Base-by-base conservation (phyloP, 2,888 invertebrate genomes). In the Chesias legatella region DNA sequence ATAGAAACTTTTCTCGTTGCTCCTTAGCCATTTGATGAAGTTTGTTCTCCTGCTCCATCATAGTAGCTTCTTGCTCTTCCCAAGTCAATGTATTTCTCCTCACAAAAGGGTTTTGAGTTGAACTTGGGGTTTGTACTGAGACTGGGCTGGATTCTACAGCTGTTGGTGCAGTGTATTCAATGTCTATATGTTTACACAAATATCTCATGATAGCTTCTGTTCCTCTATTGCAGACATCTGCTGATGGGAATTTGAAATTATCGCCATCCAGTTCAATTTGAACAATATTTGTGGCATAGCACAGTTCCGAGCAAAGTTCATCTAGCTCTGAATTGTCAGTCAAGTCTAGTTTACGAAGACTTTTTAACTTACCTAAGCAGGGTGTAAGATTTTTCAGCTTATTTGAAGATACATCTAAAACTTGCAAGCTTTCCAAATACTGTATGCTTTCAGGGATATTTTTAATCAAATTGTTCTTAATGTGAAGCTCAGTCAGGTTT, bases 401-500 rank as follows among this genome's bases (percentile, higher is more conserved):
- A 79, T 96, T 96, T 58, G 90, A 88, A 20, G 94, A 93, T 22
- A 93, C 76, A 89, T 95, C 92, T 44, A 95, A 79, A 53, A 92
- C 79, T 72, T 90, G 89, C 49, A 96, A 85, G 52, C 90, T 89
- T 50, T 80, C 79, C 58, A 95, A 79, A 46, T 84, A 78, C 56
- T 92, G 90, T 63, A 96, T 90, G 51, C 90, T 89, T 43, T 91
- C 90, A 49, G 95, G 95, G 68, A 96, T 79, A 58, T 80, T 79
- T 67, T 90, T 91, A 42, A 96, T 73, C 48, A 88, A 88, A 88
- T 96, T 96, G 64, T 92, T 88, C 67, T 92, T 92, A 51, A 94
- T 60, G 80, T 94, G 91, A 44, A 96, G 79, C 72, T 95, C 94
- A 86, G 91, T 90, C 55, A 96, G 88, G 60, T 91, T 92, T 50